Evolutionary conservation across 2,797 vertebrate species (phyloP), one percentile per base, ranked within the genome.

Genomic region (Ctenopoma multispine): DNA sequence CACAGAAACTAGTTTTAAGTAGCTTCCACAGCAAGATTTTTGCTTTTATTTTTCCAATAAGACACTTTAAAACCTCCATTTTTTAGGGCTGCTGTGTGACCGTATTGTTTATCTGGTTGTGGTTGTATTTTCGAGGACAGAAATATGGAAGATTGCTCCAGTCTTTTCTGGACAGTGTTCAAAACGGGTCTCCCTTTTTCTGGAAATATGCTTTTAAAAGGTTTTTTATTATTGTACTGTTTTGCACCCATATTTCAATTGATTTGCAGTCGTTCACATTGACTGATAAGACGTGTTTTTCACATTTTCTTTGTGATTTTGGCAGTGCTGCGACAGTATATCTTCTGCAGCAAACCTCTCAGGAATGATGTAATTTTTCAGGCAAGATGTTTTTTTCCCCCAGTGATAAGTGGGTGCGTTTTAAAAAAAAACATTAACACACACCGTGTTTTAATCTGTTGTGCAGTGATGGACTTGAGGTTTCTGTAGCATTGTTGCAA

Each of bases 81-180:
- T 88, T 85, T 44, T 79, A 72, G 64, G 63, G 75, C 64, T 83
- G 47, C 79, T 72, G 64, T 70, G 80, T 82, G 73, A 10, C 68
- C 48, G 59, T 68, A 17, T 79, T 70, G 78, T 82, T 81, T 80
- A 70, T 88, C 64, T 72, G 64, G 43, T 41, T 83, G 80, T 84
- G 68, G 67, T 85, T 55, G 8, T 79, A 29, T 90, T 89, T 90
- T 80, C 63, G 40, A 62, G 70, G 58, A 40, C 50, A 76, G 65
- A 85, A 77, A 83, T 71, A 63, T 92, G 79, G 76, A 86, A 49
- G 80, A 77, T 69, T 58, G 76, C 75, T 73, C 65, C 75, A 63
- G 83, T 71, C 72, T 82, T 77, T 70, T 82, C 79, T 77, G 87
- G 82, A 86, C 89, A 54, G 86, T 85, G 77, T 69, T 85, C 55